phyloP scores from a whole-genome alignment of 64 coral and sea anemone species.

The Astreopora myriophthalma region DNA sequence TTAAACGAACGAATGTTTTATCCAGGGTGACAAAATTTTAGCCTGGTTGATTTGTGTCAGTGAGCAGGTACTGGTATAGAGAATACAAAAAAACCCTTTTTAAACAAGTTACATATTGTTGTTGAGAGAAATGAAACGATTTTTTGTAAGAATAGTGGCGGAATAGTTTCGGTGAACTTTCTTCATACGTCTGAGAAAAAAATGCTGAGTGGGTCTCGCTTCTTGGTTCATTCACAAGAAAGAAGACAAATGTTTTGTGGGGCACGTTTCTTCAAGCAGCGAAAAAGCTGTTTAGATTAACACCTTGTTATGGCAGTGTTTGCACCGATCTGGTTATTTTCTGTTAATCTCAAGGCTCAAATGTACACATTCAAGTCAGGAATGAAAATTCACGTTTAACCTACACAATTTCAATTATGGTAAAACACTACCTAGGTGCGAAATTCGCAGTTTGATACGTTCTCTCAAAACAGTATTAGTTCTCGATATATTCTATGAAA shows the following conservation, averaged over 20 bases:
- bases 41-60: no score
- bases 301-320: background rate
- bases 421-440: background rate
- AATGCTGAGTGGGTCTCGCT: background rate
- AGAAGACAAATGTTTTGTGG: background rate
- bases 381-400: background rate
- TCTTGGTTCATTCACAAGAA: background rate
- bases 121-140: background rate
- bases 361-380: background rate
- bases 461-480: no score
- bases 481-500: background rate
- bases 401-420: background rate
- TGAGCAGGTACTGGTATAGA: background rate
- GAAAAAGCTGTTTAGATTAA: slow-evolving; percentile 20
- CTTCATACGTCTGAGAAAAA: background rate
- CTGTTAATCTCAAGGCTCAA: background rate
- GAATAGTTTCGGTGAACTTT: background rate
- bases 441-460: no score
- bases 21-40: background rate
- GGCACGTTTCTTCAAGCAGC: background rate
- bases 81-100: background rate
- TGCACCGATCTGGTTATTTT: background rate
- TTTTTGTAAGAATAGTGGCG: background rate
- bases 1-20: background rate
- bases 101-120: background rate